Evolutionary conservation across 2,113 vertebrate species (phyloP).

Genomic region (Dipodomys merriami): DNA sequence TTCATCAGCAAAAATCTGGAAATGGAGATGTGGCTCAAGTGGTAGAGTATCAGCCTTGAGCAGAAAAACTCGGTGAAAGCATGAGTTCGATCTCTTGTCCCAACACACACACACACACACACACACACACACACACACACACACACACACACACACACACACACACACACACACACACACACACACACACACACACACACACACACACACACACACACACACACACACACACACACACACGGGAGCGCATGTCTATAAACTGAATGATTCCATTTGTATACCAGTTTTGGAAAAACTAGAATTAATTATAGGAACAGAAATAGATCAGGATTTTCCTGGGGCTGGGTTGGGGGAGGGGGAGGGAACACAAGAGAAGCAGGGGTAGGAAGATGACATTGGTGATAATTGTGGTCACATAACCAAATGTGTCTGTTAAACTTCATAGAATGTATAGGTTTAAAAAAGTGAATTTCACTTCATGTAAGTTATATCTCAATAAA

Average conservation of each 20-base stretch:
- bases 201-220: too few species aligned
- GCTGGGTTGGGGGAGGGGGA: not conserved
- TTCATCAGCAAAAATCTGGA: not conserved
- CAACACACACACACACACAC: too few species aligned
- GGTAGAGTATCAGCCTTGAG: too few species aligned
- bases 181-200: too few species aligned
- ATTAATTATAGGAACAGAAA: not conserved
- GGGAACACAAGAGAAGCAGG: not conserved
- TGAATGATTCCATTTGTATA: not conserved
- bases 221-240: too few species aligned
- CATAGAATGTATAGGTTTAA: not conserved
- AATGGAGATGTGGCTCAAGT: not conserved
- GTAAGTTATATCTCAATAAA: not conserved
- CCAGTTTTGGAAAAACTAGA: conserved; percentile 25
- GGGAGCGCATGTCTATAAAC: not conserved
- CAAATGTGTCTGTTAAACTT: not conserved
- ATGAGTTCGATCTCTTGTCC: not conserved
- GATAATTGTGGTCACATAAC: not conserved
- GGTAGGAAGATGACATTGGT: not conserved
- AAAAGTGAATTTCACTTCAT: not conserved
- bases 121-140: too few species aligned
- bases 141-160: too few species aligned
- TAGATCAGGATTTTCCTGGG: not conserved
- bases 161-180: too few species aligned
- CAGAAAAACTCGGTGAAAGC: too few species aligned